Conservation (phyloP, 2,888 invertebrate species). For the Phyto melanocephala region DNA sequence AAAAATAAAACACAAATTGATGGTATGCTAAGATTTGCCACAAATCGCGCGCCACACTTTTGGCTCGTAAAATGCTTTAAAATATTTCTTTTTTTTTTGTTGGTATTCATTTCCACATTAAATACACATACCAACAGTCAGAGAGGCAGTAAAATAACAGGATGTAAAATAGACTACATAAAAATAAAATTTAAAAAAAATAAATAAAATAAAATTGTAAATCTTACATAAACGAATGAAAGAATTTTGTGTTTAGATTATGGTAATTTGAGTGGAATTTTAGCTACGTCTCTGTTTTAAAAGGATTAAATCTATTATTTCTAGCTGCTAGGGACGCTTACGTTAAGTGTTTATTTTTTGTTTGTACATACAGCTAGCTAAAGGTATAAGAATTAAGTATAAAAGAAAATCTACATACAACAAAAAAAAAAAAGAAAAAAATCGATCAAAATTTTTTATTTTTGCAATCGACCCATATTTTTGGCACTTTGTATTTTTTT, state of each 20-base stretch:
- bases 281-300: constrained; percentile 18
- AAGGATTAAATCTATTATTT: constrained; percentile 28
- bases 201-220: too few species aligned
- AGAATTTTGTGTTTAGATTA: too few species aligned
- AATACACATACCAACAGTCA: not conserved
- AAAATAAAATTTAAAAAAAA: constrained; percentile 7
- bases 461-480: constrained; percentile 77
- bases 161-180: not conserved
- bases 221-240: too few species aligned
- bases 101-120: constrained; percentile 7
- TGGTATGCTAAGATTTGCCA: constrained; percentile 52
- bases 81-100: not conserved
- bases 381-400: constrained; percentile 39
- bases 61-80: constrained; percentile 36
- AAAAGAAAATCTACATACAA: constrained; percentile 61
- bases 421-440: constrained; percentile 68
- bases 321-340: constrained; percentile 33
- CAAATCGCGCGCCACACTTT: constrained; percentile 53
- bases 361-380: not conserved
- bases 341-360: not conserved
- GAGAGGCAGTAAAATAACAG: constrained; percentile 41
- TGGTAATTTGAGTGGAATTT: not conserved
- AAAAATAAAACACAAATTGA: constrained; percentile 37
- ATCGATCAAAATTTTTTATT: constrained; percentile 73
- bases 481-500: constrained; percentile 61